A percentile compares a stretch with the other conserved stretches of the same genome.
These are phyloP conservation scores for Petrolisthes manimaculis DNA, from an alignment of 2,888 invertebrate species.

Conservation along the genomic window DNA sequence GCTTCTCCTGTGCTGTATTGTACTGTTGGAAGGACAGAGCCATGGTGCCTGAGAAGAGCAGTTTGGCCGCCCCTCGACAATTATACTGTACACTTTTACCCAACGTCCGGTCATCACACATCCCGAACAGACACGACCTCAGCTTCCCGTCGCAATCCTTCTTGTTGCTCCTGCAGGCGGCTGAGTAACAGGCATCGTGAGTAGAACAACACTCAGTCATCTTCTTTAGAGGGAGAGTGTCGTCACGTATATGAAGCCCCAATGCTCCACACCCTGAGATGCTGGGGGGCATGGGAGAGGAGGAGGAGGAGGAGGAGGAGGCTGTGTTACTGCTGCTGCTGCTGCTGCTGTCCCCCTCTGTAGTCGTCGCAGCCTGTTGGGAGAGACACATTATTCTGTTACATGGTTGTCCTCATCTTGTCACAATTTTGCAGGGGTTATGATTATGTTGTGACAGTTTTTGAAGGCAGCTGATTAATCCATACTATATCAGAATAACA, in stretches of 20 bases:
- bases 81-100: slow-evolving; percentile 64
- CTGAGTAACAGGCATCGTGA: slow-evolving; percentile 92
- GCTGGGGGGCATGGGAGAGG: slow-evolving; percentile 26
- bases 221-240: slow-evolving; percentile 81
- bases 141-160: slow-evolving; percentile 89
- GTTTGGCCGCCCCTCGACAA: slow-evolving; percentile 87
- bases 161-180: slow-evolving; percentile 83
- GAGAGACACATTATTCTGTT: background rate
- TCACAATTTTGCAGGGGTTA: no score
- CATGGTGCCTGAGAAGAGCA: slow-evolving; percentile 86
- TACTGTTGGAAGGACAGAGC: slow-evolving; percentile 89
- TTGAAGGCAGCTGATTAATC: no score
- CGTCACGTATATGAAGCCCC: slow-evolving; percentile 69
- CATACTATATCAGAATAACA: no score
- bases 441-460: no score
- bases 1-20: slow-evolving; percentile 82
- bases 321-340: background rate
- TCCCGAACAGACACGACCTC: slow-evolving; percentile 84
- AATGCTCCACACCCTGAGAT: slow-evolving; percentile 65
- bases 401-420: no score
- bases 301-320: background rate
- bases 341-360: background rate
- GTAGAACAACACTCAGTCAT: slow-evolving; percentile 88
- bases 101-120: slow-evolving; percentile 74
- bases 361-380: background rate